A percentile compares a stretch with the other conserved stretches of the same genome.
Conservation (phyloP, 2,797 vertebrate species). For the Siniperca scherzeri region DNA sequence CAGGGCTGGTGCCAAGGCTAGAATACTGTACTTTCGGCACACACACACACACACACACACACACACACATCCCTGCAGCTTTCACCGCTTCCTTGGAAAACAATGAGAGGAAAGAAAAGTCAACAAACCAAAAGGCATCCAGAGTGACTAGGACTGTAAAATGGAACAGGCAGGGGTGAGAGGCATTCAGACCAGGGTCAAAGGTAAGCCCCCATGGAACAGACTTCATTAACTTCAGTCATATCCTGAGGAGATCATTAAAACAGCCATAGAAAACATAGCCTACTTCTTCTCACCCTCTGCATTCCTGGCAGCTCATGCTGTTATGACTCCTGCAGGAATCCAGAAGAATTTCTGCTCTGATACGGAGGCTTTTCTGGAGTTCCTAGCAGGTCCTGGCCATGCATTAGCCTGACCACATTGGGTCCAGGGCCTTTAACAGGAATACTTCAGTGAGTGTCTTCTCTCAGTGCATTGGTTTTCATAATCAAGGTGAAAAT, state of each 20-base stretch:
- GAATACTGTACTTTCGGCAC: slow-evolving; percentile 64
- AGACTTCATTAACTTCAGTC: slow-evolving; percentile 80
- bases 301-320: slow-evolving; percentile 58
- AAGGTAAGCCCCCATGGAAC: slow-evolving; percentile 76
- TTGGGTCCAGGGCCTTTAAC: background rate
- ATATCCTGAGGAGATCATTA: slow-evolving; percentile 81
- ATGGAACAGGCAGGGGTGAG: slow-evolving; percentile 73
- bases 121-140: slow-evolving; percentile 83
- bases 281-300: slow-evolving; percentile 49
- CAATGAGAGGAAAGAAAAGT: slow-evolving; percentile 85
- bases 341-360: slow-evolving; percentile 48
- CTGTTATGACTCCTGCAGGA: slow-evolving; percentile 56
- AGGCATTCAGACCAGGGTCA: slow-evolving; percentile 73
- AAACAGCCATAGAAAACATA: slow-evolving; percentile 70
- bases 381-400: slow-evolving; percentile 13
- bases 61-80: slow-evolving; percentile 70
- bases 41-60: slow-evolving; percentile 15
- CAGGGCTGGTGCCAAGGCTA: slow-evolving; percentile 63
- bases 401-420: slow-evolving; percentile 19
- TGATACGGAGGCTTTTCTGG: slow-evolving; percentile 43
- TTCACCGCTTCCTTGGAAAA: slow-evolving; percentile 86
- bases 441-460: slow-evolving; percentile 13
- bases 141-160: slow-evolving; percentile 78
- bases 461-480: slow-evolving; percentile 6
- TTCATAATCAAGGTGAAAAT: background rate